Evolutionary conservation across 1,140 invertebrate genomes (phyloP).

Genomic region (Geopemphigus sp.): DNA sequence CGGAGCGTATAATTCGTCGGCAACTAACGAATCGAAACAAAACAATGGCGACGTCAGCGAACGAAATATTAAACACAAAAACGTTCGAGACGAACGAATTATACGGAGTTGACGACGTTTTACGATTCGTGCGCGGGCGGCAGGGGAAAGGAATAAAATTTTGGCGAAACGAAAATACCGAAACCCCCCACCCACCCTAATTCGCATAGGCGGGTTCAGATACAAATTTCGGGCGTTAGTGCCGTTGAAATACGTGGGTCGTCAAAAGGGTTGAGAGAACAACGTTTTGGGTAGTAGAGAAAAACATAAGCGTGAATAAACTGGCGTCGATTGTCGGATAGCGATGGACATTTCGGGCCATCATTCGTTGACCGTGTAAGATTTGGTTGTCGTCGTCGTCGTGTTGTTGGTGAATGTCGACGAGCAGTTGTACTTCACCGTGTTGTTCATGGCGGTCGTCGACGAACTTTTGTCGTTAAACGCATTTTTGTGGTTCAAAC

Average conservation of each 20-base stretch:
- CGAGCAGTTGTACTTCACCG: conserved; percentile 21
- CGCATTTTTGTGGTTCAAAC: conserved; percentile 41
- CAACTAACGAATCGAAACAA: too few species aligned
- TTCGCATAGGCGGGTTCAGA: too few species aligned
- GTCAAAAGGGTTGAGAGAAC: too few species aligned
- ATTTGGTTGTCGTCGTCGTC: conserved; percentile 28
- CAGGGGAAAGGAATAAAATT: too few species aligned
- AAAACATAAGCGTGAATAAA: background rate
- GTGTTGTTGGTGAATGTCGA: conserved; percentile 26
- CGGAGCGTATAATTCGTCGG: too few species aligned
- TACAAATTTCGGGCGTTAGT: too few species aligned
- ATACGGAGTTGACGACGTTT: too few species aligned
- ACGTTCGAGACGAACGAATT: conserved; percentile 1
- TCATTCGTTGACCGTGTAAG: conserved; percentile 33
- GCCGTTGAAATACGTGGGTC: too few species aligned
- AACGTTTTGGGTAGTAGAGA: background rate
- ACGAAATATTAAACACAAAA: background rate
- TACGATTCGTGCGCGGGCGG: too few species aligned
- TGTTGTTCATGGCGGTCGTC: background rate
- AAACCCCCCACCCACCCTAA: too few species aligned
- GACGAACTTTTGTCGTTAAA: conserved; percentile 3
- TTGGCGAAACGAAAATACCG: too few species aligned
- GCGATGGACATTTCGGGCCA: background rate
- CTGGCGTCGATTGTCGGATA: background rate
- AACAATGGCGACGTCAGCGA: too few species aligned